Conservation (phyloP, 2,888 invertebrate genomes). For the Schizaphis graminum region DNA sequence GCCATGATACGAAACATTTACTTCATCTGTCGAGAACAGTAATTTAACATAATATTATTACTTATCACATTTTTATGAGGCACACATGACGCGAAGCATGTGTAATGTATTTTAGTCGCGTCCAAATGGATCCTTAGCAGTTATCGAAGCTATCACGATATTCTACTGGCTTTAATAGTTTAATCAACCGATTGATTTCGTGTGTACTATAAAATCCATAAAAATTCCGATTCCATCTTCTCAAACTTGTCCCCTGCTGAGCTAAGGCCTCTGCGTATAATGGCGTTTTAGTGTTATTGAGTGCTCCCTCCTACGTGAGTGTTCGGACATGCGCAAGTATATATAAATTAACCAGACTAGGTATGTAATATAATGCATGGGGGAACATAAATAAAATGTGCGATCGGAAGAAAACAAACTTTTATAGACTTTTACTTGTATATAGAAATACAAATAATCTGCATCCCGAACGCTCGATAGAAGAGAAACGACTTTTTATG, state of each 20-base stretch:
- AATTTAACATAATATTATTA: background rate
- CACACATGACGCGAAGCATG: background rate
- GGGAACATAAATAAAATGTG: constrained; percentile 43
- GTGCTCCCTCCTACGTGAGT: background rate
- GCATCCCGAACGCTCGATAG: constrained; percentile 23
- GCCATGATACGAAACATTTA: background rate
- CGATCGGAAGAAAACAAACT: constrained; percentile 57
- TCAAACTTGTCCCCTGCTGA: background rate
- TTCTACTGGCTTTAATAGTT: background rate
- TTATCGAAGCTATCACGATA: background rate
- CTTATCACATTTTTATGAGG: background rate
- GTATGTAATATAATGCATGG: constrained; percentile 1
- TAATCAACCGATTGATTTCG: constrained; percentile 37
- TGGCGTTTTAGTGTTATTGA: constrained; percentile 37
- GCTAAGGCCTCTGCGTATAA: background rate
- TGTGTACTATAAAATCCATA: constrained; percentile 9
- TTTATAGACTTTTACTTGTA: constrained; percentile 58
- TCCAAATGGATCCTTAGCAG: background rate
- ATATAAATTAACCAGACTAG: constrained; percentile 17
- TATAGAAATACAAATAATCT: constrained; percentile 29
- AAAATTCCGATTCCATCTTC: constrained; percentile 12
- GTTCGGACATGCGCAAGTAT: constrained; percentile 26
- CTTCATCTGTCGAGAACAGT: background rate
- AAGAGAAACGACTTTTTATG: constrained; percentile 55
- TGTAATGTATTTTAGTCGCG: background rate